Conservation (phyloP, 2,113 vertebrate genomes). For the Polypterus senegalus region DNA sequence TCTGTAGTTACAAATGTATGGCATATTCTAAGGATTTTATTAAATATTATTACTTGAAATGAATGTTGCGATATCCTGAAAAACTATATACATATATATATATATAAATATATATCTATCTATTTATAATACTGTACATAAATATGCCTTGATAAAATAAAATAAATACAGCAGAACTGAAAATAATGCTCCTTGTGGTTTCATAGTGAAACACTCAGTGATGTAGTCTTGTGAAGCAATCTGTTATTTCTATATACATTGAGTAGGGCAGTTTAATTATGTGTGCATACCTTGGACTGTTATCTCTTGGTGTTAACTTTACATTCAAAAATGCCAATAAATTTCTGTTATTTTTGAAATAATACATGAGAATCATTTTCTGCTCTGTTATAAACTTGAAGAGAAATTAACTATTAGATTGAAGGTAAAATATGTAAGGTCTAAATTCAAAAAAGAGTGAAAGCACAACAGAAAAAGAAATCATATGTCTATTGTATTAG, state of each 20-base stretch:
- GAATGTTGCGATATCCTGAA: constrained; percentile 52
- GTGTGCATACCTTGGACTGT: constrained; percentile 19
- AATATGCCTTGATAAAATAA: constrained; percentile 12
- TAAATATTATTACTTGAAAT: constrained; percentile 54
- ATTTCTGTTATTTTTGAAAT: constrained; percentile 40
- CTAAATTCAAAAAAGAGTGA: too few relatives aligned
- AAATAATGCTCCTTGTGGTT: too few relatives aligned
- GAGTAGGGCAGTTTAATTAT: constrained; percentile 2
- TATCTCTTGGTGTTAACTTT: constrained; percentile 43
- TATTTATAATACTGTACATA: constrained; percentile 30
- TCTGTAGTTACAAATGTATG: constrained; percentile 9
- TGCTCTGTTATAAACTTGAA: too few relatives aligned
- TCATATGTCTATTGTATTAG: too few relatives aligned
- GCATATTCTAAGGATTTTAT: constrained; percentile 41
- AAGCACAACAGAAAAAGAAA: too few relatives aligned
- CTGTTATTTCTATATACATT: constrained; percentile 13
- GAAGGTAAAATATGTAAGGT: too few relatives aligned
- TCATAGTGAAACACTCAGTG: too few relatives aligned
- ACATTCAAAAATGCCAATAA: constrained; percentile 67
- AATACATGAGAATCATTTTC: neutral
- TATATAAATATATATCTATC: constrained; percentile 17
- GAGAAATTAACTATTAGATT: too few relatives aligned
- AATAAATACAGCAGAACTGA: constrained; percentile 1
- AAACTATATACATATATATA: constrained; percentile 27
- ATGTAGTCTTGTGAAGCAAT: constrained; percentile 14